Percentiles rank a stretch among this genome's conserved stretches.
phyloP scores from a whole-genome alignment of 2,797 vertebrate genomes.

The Knipowitschia caucasica region DNA sequence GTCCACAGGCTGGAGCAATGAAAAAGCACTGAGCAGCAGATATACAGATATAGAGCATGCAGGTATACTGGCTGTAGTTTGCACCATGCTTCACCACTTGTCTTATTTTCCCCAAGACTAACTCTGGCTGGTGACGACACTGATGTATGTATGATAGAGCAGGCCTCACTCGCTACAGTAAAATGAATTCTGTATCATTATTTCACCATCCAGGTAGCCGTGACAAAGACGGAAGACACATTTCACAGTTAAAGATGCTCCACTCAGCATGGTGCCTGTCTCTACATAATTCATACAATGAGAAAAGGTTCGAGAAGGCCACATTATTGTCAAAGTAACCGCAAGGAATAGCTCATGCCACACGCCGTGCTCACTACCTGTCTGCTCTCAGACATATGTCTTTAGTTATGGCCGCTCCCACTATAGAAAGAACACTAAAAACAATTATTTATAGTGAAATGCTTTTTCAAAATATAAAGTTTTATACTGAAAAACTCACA shows the following conservation, averaged over 20 bases:
- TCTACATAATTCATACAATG: conserved; percentile 75
- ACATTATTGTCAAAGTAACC: conserved; percentile 57
- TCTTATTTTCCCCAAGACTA: conserved; percentile 77
- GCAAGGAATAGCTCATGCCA: conserved; percentile 39
- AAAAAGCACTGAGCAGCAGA: conserved; percentile 28
- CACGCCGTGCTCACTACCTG: conserved; percentile 22
- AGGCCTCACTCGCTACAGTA: conserved; percentile 81
- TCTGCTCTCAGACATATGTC: conserved; percentile 20
- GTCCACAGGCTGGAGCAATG: conserved; percentile 22
- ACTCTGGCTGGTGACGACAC: conserved; percentile 84
- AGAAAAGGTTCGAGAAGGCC: conserved; percentile 58
- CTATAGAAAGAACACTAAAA: neutral
- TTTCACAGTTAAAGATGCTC: conserved; percentile 81
- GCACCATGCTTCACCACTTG: conserved; percentile 39
- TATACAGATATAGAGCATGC: conserved; percentile 57
- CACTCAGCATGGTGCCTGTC: conserved; percentile 65
- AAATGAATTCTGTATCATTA: conserved; percentile 93
- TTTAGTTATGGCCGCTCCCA: conserved; percentile 4
- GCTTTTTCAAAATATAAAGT: too few relatives aligned
- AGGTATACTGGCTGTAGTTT: conserved; percentile 83
- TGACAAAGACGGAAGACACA: conserved; percentile 80
- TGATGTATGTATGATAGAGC: conserved; percentile 86
- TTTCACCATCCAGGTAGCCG: conserved; percentile 77
- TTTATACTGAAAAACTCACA: too few relatives aligned
- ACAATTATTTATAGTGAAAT: too few relatives aligned